Conservation (phyloP, 1,140 invertebrate genomes). For the Sinella curviseta region DNA sequence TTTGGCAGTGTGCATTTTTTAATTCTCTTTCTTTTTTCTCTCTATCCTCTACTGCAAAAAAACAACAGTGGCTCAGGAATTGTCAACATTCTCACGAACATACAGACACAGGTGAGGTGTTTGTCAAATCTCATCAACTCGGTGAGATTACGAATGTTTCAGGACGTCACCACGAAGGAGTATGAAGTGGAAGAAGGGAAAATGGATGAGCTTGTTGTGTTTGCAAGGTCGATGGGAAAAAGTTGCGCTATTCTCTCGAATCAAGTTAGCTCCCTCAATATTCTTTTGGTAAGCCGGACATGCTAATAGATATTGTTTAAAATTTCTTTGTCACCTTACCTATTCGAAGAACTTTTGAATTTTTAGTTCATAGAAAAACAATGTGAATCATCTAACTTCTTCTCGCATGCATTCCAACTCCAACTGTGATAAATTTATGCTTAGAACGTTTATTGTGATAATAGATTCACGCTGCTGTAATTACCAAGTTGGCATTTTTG, state of each 20-base stretch:
- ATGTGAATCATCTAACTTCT: too few relatives aligned
- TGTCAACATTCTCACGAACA: constrained; percentile 1
- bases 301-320: too few relatives aligned
- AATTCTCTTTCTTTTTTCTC: neutral
- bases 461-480: neutral
- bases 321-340: neutral
- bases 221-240: constrained; percentile 17
- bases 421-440: neutral
- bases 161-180: neutral
- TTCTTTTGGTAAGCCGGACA: neutral
- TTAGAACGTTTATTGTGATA: too few relatives aligned
- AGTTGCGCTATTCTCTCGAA: constrained; percentile 6
- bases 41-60: too few relatives aligned
- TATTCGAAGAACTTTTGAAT: neutral
- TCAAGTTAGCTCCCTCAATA: constrained; percentile 7
- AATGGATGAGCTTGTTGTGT: neutral
- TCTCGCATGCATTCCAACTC: neutral
- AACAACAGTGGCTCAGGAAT: constrained; percentile 3
- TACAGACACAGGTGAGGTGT: constrained; percentile 16
- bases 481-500: neutral
- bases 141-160: neutral
- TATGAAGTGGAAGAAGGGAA: neutral
- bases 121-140: constrained; percentile 1
- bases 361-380: too few relatives aligned
- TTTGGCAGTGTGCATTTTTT: neutral